These are phyloP conservation scores for Phataginus tetradactyla DNA, from an alignment of 2,797 vertebrate genomes.

Conservation along the genomic window DNA sequence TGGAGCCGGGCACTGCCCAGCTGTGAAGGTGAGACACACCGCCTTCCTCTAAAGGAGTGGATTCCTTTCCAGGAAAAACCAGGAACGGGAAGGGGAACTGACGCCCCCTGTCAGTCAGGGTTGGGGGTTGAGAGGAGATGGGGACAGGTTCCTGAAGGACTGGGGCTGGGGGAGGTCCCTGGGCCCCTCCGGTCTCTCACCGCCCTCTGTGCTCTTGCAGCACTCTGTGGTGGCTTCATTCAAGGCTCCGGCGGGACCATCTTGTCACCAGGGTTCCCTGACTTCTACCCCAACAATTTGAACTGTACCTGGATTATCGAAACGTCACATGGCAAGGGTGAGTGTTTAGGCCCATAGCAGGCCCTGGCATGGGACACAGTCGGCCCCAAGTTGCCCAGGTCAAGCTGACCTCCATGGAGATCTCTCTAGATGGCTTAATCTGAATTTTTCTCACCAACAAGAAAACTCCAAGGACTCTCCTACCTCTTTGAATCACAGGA, in stretches of 20 bases:
- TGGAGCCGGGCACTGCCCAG: conserved; percentile 98
- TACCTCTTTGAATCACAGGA: conserved; percentile 34
- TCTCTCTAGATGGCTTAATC: neutral
- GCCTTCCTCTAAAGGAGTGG: too few relatives aligned
- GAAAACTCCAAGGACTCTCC: neutral
- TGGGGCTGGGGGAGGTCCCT: neutral
- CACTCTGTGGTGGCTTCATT: conserved; percentile 97
- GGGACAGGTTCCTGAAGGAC: neutral
- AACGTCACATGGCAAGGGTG: conserved; percentile 98
- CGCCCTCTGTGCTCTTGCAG: conserved; percentile 81
- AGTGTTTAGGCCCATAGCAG: conserved; percentile 47
- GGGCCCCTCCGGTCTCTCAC: neutral
- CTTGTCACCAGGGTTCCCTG: conserved; percentile 97
- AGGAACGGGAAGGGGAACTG: neutral
- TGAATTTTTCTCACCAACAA: neutral
- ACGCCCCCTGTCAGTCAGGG: neutral
- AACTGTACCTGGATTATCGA: conserved; percentile 99
- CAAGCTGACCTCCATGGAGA: neutral
- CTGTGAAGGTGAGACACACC: conserved; percentile 93
- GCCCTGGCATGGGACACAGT: neutral
- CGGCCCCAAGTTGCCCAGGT: neutral
- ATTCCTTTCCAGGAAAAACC: neutral
- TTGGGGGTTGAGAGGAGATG: neutral
- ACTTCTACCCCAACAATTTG: conserved; percentile 99
- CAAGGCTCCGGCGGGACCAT: conserved; percentile 96